Evolutionary conservation across 2,113 vertebrate species (phyloP), one percentile per base, ranked within the genome.

Genomic region (Synodontis membranacea): DNA sequence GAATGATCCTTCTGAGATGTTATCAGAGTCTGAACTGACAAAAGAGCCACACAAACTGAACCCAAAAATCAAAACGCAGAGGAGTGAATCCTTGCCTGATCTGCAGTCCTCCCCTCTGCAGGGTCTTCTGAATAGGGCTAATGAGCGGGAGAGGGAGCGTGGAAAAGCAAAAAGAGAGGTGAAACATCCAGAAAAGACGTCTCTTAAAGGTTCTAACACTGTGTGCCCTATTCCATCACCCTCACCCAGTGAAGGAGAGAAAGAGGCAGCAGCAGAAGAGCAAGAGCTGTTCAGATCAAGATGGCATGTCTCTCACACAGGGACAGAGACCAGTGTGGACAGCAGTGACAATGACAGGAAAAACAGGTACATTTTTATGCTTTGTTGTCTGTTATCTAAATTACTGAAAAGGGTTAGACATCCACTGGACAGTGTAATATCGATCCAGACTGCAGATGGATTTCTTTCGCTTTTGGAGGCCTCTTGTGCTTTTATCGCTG

Each of bases 271-370:
- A 21, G 89, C 74, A 87, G 91, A 92, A 74, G 91, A 92, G 85
- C 89, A 91, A 89, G 86, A 84, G 70, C 62, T 91, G 17, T 68
- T 83, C 74, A 88, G 90, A 85, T 80, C 68, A 84, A 83, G 80
- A 50, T 86, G 84, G 1, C 86, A 74, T 44, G 90, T 92, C 66
- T 93, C 89, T 84, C 31, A 88, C 54, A 91, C 88, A 80, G 92
- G 93, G 93, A 93, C 75, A 48, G 93, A 95, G 87, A 92, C 92
- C 87, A 86, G 92, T 31, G 93, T 94, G 81, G 93, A 94, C 0
- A 93, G 87, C 37, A 92, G 93, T 60, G 90, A 92, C 9, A 89
- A 92, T 14, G 91, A 93, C n/a, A 91, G 82, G 52, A 92, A 68
- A n/a, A 82, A 87, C 89, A 92, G 92, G 95, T 95, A 19, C 11